Conservation (phyloP, 2,113 vertebrate species). For the Dasyprocta punctata region DNA sequence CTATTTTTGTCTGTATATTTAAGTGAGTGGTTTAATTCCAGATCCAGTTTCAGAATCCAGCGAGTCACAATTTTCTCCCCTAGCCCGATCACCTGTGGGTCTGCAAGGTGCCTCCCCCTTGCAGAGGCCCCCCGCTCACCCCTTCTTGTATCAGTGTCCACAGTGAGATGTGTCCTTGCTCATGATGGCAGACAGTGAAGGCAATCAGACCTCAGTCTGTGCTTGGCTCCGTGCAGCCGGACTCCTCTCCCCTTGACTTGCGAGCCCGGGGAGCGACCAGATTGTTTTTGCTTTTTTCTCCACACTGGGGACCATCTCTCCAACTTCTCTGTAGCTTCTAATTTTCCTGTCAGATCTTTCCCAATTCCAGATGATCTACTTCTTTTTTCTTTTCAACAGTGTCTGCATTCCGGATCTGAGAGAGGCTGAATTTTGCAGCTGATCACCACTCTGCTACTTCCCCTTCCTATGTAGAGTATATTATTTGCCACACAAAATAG, state of each 20-base stretch:
- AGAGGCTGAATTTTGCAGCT: not conserved
- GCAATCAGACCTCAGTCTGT: not conserved
- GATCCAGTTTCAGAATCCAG: not conserved
- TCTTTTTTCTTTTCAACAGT: not conserved
- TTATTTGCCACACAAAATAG: not conserved
- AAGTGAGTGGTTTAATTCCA: not conserved
- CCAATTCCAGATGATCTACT: not conserved
- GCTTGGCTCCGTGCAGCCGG: not conserved
- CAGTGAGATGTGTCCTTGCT: not conserved
- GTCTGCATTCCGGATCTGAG: not conserved
- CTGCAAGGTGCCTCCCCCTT: not conserved
- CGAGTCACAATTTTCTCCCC: not conserved
- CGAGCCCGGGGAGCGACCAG: not conserved
- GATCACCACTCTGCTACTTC: not conserved
- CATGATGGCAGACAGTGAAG: not conserved
- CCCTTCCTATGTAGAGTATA: not conserved
- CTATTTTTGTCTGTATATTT: not conserved
- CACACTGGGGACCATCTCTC: not conserved
- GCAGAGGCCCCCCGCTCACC: not conserved
- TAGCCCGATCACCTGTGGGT: not conserved
- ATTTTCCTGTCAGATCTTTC: not conserved
- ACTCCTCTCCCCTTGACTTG: too few species aligned
- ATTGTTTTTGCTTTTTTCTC: not conserved
- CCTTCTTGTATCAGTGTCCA: not conserved
- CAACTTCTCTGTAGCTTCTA: not conserved